Evolutionary conservation across 1,140 invertebrate species (phyloP).

Genomic region (Musca vetustissima): DNA sequence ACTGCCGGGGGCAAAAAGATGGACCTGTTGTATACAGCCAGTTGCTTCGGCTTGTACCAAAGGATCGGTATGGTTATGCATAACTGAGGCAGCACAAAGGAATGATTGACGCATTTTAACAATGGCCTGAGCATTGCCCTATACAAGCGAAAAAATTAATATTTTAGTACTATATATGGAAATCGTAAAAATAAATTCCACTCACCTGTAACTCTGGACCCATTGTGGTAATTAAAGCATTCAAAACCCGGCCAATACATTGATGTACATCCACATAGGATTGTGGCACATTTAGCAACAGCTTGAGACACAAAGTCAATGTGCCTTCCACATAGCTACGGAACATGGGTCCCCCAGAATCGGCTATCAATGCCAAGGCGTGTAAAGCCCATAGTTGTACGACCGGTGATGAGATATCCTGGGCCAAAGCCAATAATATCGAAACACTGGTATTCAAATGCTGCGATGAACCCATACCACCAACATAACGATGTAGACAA

Average conservation of each 20-base stretch:
- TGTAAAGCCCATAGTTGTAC: slow-evolving; percentile 92
- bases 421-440: slow-evolving; percentile 89
- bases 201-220: slow-evolving; percentile 89
- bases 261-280: slow-evolving; percentile 91
- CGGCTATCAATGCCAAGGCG: slow-evolving; percentile 91
- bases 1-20: slow-evolving; percentile 94
- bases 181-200: neutral
- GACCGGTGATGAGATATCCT: slow-evolving; percentile 69
- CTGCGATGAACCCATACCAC: slow-evolving; percentile 88
- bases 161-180: neutral
- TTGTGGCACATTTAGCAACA: slow-evolving; percentile 86
- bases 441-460: slow-evolving; percentile 92
- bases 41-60: slow-evolving; percentile 95
- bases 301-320: slow-evolving; percentile 82
- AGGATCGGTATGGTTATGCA: slow-evolving; percentile 88
- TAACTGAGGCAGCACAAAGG: slow-evolving; percentile 85
- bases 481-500: slow-evolving; percentile 86
- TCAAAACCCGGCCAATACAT: slow-evolving; percentile 90
- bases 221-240: slow-evolving; percentile 94
- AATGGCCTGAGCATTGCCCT: slow-evolving; percentile 69
- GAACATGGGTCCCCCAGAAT: slow-evolving; percentile 98
- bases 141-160: neutral
- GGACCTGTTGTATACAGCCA: slow-evolving; percentile 93
- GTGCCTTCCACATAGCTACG: slow-evolving; percentile 94
- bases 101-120: slow-evolving; percentile 76